phyloP scores from a whole-genome alignment of 35 echinoderm and acorn worm genomes.

The Ophiothrix spiculata region DNA sequence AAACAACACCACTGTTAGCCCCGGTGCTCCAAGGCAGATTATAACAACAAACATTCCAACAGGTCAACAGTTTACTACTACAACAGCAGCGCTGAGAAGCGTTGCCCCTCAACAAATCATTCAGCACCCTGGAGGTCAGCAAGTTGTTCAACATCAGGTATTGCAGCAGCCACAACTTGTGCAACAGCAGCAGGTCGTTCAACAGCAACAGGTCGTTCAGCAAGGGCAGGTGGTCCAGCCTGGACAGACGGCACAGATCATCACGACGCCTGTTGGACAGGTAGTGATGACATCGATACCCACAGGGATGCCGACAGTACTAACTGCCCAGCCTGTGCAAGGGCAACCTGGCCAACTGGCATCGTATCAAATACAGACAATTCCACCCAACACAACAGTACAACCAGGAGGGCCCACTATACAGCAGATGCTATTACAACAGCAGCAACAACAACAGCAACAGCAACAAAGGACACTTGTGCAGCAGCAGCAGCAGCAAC shows the following conservation, averaged over 20 bases:
- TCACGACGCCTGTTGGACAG: not conserved
- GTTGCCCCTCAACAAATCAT: not conserved
- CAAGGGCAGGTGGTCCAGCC: not conserved
- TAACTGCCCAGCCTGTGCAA: not conserved
- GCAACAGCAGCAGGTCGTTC: not conserved
- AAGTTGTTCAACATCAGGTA: not conserved
- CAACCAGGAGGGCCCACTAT: not conserved
- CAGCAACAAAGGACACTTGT: slow-evolving; percentile 25
- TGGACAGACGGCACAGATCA: not conserved
- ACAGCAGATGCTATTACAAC: not conserved
- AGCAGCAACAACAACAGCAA: slow-evolving; percentile 24
- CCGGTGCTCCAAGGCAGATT: not conserved
- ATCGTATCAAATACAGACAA: not conserved
- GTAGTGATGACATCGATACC: not conserved
- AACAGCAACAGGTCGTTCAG: not conserved
- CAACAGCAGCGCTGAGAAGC: not conserved
- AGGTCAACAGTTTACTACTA: not conserved
- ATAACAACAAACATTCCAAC: not conserved
- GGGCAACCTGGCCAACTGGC: not conserved
- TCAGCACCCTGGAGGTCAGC: slow-evolving; percentile 3
- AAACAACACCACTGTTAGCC: not conserved
- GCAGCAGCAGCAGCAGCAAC: slow-evolving; percentile 32
- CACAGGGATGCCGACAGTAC: not conserved
- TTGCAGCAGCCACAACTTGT: not conserved
- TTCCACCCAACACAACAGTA: no score